Conservation (phyloP, 1,140 invertebrate species). For the Hormaphis cornu region DNA sequence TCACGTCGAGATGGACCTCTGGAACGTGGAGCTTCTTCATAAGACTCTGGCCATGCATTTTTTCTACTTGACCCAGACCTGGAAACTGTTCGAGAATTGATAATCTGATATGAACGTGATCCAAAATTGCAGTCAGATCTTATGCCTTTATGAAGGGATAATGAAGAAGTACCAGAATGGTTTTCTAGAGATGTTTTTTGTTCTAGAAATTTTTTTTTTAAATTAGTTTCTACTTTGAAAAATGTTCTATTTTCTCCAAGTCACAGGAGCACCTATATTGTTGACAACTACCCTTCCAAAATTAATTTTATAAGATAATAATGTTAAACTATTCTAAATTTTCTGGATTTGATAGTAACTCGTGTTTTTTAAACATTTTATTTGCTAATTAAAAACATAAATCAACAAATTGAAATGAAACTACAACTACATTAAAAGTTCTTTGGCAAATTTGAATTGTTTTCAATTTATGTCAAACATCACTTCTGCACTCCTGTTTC, state of each 20-base stretch:
- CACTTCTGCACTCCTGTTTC: conserved; percentile 22
- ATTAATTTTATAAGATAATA: background rate
- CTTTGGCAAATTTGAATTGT: background rate
- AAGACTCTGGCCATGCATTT: conserved; percentile 18
- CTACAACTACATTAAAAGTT: background rate
- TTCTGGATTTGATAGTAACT: background rate
- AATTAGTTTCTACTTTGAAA: conserved; percentile 5
- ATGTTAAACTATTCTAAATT: background rate
- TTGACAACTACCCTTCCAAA: background rate
- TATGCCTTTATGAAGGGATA: conserved; percentile 24
- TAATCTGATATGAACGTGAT: conserved; percentile 26
- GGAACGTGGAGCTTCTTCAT: conserved; percentile 15
- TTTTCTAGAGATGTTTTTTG: conserved; percentile 27
- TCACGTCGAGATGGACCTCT: conserved; percentile 24
- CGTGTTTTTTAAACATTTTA: background rate
- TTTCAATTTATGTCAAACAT: background rate
- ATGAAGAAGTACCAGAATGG: conserved; percentile 25
- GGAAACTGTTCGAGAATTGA: conserved; percentile 29
- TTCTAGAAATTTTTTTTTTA: conserved; percentile 30
- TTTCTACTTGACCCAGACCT: conserved; percentile 26
- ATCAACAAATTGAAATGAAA: too few species aligned
- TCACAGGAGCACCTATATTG: conserved; percentile 16
- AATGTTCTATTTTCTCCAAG: conserved; percentile 7
- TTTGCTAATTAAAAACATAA: too few species aligned
- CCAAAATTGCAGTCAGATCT: conserved; percentile 21